phyloP scores from a whole-genome alignment of 2,888 invertebrate species.

The Creontiades dilutus region DNA sequence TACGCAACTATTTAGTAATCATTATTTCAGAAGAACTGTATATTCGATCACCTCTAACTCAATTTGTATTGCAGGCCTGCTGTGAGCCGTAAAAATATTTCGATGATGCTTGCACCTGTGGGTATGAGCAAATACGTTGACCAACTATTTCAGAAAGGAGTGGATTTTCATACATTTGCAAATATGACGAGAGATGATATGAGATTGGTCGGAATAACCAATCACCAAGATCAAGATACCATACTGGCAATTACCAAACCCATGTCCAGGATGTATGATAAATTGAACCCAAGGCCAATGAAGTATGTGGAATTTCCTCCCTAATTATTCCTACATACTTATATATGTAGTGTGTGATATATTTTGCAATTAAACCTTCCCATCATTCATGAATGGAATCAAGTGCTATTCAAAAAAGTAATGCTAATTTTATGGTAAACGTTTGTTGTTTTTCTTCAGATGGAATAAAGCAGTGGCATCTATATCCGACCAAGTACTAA shows the following conservation, averaged over 20 bases:
- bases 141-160: neutral
- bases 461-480: conserved; percentile 7
- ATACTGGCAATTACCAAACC: conserved; percentile 27
- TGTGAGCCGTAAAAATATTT: conserved; percentile 36
- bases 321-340: too few relatives aligned
- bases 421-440: too few relatives aligned
- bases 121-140: conserved; percentile 52
- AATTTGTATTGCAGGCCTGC: conserved; percentile 4
- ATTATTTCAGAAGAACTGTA: too few relatives aligned
- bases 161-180: conserved; percentile 58
- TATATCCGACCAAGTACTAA: neutral
- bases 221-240: conserved; percentile 45
- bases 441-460: neutral
- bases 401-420: too few relatives aligned
- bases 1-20: too few relatives aligned
- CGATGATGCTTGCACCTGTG: neutral
- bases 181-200: conserved; percentile 64
- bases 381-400: too few relatives aligned
- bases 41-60: too few relatives aligned
- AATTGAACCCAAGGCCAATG: conserved; percentile 11
- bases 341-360: too few relatives aligned
- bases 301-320: neutral
- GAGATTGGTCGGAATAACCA: conserved; percentile 45
- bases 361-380: too few relatives aligned
- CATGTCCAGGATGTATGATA: conserved; percentile 35